Evolutionary conservation across 2,113 vertebrate species (phyloP).

Genomic region (Siphamia tubifer): DNA sequence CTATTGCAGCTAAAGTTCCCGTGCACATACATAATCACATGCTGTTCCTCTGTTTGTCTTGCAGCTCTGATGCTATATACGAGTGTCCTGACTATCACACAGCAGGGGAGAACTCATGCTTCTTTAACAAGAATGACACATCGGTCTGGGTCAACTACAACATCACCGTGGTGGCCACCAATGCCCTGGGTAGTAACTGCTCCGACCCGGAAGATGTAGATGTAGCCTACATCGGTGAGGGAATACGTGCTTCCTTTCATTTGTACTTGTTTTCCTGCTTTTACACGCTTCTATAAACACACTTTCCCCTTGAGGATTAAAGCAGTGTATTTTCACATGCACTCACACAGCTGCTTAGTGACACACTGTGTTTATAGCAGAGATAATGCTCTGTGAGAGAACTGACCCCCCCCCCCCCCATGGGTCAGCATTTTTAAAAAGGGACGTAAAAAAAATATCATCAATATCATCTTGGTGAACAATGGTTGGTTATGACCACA

Average conservation of each 20-base stretch:
- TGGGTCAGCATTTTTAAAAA: background rate
- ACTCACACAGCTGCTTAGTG: conserved; percentile 6
- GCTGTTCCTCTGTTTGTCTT: background rate
- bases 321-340: background rate
- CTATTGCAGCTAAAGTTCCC: background rate
- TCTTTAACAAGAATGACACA: conserved; percentile 89
- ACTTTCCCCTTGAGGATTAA: conserved; percentile 1
- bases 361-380: background rate
- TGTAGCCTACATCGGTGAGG: conserved; percentile 88
- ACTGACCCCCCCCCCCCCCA: background rate
- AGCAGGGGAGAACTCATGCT: conserved; percentile 89
- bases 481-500: background rate
- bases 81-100: conserved; percentile 92
- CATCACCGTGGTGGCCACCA: conserved; percentile 89
- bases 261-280: background rate
- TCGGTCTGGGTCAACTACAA: conserved; percentile 87
- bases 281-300: background rate
- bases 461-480: background rate
- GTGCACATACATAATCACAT: background rate
- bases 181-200: conserved; percentile 81
- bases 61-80: conserved; percentile 68
- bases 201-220: conserved; percentile 86
- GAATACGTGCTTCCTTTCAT: background rate
- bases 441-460: background rate
- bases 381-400: background rate